Evolutionary conservation across 1,140 invertebrate genomes (phyloP).

Genomic region (Gryon sp.): DNA sequence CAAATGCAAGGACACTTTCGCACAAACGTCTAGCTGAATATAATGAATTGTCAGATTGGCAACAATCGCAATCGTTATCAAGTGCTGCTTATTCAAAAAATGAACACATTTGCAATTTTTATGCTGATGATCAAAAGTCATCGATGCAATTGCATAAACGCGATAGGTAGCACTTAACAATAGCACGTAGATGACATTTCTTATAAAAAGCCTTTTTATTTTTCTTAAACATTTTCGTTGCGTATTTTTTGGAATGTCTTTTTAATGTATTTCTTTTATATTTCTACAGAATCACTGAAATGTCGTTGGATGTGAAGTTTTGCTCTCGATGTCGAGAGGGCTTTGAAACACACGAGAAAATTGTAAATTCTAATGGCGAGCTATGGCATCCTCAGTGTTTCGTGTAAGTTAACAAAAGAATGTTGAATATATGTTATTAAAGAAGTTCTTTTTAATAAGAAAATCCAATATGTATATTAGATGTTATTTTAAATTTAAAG

Average conservation of each 20-base stretch:
- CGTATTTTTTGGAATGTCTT: not conserved
- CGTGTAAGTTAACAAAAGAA: constrained; percentile 88
- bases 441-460: too few species aligned
- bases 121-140: constrained; percentile 23
- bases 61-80: not conserved
- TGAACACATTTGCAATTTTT: constrained; percentile 24
- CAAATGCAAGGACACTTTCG: constrained; percentile 4
- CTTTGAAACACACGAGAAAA: constrained; percentile 97
- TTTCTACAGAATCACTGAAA: constrained; percentile 84
- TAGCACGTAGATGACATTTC: constrained; percentile 14
- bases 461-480: too few species aligned
- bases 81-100: constrained; percentile 6
- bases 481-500: too few species aligned
- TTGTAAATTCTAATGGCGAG: constrained; percentile 99
- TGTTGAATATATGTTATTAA: constrained; percentile 3
- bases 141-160: constrained; percentile 18
- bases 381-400: constrained; percentile 99
- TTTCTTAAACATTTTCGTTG: not conserved
- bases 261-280: constrained; percentile 18
- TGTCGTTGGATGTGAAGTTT: constrained; percentile 93
- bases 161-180: constrained; percentile 32
- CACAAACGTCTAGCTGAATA: constrained; percentile 23
- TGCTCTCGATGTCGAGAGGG: constrained; percentile 96
- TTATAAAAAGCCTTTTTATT: not conserved
- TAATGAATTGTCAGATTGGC: constrained; percentile 22